Conservation (phyloP, 2,888 invertebrate genomes). For the Zaprionus lineosus region DNA sequence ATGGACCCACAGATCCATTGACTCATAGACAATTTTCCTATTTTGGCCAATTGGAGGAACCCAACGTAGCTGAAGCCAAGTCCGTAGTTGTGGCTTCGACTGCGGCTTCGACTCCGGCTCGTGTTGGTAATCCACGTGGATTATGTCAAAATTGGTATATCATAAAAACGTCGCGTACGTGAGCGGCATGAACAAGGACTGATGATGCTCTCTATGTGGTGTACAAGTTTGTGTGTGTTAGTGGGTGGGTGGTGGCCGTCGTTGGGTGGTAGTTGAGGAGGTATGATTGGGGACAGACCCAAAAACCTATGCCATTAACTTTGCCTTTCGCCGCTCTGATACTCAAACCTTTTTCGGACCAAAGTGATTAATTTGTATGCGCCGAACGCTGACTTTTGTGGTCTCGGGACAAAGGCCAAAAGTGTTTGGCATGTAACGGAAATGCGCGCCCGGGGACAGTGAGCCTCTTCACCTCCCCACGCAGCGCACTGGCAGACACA, state of each 20-base stretch:
- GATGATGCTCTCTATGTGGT: slow-evolving; percentile 27
- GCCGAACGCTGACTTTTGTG: slow-evolving; percentile 71
- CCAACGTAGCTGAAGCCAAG: too few relatives aligned
- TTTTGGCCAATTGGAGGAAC: slow-evolving; percentile 51
- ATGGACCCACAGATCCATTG: too few relatives aligned
- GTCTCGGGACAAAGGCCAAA: slow-evolving; percentile 74
- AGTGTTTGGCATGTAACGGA: slow-evolving; percentile 76
- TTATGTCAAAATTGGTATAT: slow-evolving; percentile 81
- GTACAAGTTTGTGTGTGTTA: too few relatives aligned
- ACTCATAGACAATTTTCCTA: slow-evolving; percentile 13
- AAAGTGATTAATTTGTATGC: slow-evolving; percentile 74
- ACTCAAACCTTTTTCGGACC: slow-evolving; percentile 65
- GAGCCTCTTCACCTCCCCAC: too few relatives aligned
- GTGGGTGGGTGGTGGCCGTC: too few relatives aligned
- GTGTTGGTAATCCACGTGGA: slow-evolving; percentile 76
- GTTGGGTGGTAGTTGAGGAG: too few relatives aligned
- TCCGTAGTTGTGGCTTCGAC: slow-evolving; percentile 18
- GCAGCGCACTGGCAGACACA: too few relatives aligned
- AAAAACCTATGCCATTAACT: slow-evolving; percentile 54
- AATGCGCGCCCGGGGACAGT: slow-evolving; percentile 69
- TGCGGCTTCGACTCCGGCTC: slow-evolving; percentile 28
- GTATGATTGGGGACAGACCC: too few relatives aligned
- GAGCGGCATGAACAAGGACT: slow-evolving; percentile 53
- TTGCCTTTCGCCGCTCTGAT: slow-evolving; percentile 35
- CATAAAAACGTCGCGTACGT: slow-evolving; percentile 81